These are phyloP conservation scores for Lomographa bimaculata DNA, from an alignment of 2,888 invertebrate genomes.

Conservation along the genomic window DNA sequence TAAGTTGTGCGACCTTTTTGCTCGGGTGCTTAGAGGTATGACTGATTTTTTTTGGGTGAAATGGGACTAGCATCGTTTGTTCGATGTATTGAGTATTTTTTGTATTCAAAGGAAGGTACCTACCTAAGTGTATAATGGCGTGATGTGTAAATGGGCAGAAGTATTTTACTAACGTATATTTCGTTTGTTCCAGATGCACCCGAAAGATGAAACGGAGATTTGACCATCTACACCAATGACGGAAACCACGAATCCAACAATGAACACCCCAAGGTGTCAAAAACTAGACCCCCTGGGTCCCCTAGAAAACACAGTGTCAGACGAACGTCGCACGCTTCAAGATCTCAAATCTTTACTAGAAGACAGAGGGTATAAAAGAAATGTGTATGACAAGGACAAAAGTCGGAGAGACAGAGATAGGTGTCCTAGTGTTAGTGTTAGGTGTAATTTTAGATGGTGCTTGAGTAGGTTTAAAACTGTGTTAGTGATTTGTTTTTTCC, in stretches of 20 bases:
- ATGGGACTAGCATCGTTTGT: neutral
- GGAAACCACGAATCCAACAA: slow-evolving; percentile 49
- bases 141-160: no score
- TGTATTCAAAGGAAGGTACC: no score
- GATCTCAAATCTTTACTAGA: slow-evolving; percentile 74
- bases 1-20: slow-evolving; percentile 31
- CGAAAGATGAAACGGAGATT: slow-evolving; percentile 62
- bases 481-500: slow-evolving; percentile 65
- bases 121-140: no score
- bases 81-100: no score
- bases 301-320: slow-evolving; percentile 61
- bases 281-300: slow-evolving; percentile 60
- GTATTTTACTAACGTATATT: no score
- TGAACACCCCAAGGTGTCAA: slow-evolving; percentile 31
- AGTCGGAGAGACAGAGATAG: slow-evolving; percentile 58
- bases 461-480: slow-evolving; percentile 68
- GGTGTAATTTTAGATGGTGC: slow-evolving; percentile 63
- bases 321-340: slow-evolving; percentile 51
- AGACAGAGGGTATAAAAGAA: slow-evolving; percentile 67
- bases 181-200: slow-evolving; percentile 70
- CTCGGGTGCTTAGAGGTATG: neutral
- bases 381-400: slow-evolving; percentile 44
- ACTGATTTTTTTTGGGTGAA: slow-evolving; percentile 3
- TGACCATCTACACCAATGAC: slow-evolving; percentile 52
- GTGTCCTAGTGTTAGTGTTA: slow-evolving; percentile 50